Conservation (phyloP, 2,797 vertebrate genomes). For the Sebastes oblongus region DNA sequence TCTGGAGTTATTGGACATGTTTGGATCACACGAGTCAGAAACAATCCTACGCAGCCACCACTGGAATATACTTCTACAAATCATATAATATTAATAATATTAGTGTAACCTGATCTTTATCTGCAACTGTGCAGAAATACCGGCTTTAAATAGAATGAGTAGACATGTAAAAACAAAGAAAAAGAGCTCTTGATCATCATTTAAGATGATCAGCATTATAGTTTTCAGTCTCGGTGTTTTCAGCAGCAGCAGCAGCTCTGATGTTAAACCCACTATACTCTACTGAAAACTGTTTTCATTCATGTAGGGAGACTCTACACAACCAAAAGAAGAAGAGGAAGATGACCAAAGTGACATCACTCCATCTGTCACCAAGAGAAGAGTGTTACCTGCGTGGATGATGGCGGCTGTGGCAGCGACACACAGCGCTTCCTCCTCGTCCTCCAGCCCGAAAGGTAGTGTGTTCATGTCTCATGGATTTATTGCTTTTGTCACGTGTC, state of each 20-base stretch:
- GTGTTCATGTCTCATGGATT: neutral
- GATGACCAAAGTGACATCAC: accelerated
- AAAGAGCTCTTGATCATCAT: too few relatives aligned
- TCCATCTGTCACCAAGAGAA: slow-evolving; percentile 20
- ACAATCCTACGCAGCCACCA: too few relatives aligned
- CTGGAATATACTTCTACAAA: too few relatives aligned
- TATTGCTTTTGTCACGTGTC: neutral
- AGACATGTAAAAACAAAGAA: neutral
- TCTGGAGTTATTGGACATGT: neutral
- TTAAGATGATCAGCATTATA: neutral
- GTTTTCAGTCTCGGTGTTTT: neutral
- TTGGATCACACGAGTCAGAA: neutral
- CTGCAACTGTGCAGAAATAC: neutral
- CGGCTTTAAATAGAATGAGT: neutral
- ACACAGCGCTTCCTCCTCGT: neutral
- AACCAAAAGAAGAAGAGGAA: neutral
- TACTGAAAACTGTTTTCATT: neutral
- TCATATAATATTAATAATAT: accelerated
- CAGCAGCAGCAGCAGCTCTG: neutral
- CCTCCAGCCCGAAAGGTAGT: slow-evolving; percentile 47
- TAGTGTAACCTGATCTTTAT: too few relatives aligned
- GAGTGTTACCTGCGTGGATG: slow-evolving; percentile 82
- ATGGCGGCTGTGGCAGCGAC: slow-evolving; percentile 6
- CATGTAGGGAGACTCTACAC: neutral
- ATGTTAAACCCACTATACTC: neutral